These are phyloP conservation scores for Microcebus murinus DNA, from an alignment of 2,113 vertebrate species.

Conservation along the genomic window DNA sequence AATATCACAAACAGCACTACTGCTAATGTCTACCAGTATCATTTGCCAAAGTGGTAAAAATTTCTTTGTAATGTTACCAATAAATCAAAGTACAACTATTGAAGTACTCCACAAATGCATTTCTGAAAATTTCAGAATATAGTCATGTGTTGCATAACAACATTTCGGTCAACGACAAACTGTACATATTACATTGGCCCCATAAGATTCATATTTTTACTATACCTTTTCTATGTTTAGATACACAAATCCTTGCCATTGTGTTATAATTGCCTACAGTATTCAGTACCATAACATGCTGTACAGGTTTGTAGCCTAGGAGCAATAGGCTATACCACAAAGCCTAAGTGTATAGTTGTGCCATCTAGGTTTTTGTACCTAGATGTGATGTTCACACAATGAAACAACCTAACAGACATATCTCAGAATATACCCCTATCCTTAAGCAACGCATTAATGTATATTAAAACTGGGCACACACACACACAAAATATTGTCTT, in stretches of 20 bases:
- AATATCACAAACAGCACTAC: neutral
- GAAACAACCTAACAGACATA: neutral
- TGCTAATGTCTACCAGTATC: neutral
- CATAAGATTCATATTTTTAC: neutral
- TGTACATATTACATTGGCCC: neutral
- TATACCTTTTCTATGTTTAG: neutral
- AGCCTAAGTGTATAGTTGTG: neutral
- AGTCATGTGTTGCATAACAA: neutral
- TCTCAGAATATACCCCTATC: neutral
- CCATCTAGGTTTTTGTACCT: neutral
- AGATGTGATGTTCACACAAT: neutral
- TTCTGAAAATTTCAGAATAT: constrained; percentile 9
- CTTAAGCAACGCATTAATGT: neutral
- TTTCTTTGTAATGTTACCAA: neutral
- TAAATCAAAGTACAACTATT: neutral
- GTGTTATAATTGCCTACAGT: neutral
- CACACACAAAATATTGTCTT: neutral
- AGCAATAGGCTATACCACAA: neutral
- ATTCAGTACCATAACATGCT: neutral
- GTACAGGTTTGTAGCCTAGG: neutral
- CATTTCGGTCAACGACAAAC: neutral
- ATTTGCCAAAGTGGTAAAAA: neutral
- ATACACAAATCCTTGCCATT: neutral
- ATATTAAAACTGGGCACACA: neutral
- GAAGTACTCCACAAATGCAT: neutral